These are phyloP conservation scores for Arion vulgaris DNA, from an alignment of 1,140 invertebrate species.

Conservation along the genomic window DNA sequence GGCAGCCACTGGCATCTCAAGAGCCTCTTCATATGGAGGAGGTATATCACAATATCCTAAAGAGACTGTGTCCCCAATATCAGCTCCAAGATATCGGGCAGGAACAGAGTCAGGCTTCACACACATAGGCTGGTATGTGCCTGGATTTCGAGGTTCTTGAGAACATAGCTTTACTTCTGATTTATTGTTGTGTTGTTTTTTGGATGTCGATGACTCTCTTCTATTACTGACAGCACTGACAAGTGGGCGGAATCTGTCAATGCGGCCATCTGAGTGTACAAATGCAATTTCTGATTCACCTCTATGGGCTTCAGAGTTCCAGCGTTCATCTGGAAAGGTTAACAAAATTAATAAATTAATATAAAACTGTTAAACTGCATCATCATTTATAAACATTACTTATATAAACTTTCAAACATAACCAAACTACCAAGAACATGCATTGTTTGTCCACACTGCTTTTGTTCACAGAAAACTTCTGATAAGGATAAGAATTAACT, in stretches of 20 bases:
- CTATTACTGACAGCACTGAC: neutral
- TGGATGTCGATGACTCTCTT: neutral
- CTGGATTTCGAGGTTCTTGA: neutral
- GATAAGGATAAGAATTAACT: too few species aligned
- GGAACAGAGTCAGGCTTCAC: neutral
- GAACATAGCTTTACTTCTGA: neutral
- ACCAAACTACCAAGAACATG: too few species aligned
- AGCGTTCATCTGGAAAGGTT: neutral
- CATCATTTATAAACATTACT: too few species aligned
- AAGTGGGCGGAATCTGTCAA: slow-evolving; percentile 37
- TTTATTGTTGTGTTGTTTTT: neutral
- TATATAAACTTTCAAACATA: too few species aligned
- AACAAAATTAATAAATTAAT: neutral
- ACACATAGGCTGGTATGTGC: neutral
- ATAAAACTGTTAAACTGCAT: neutral
- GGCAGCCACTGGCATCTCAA: slow-evolving; percentile 42
- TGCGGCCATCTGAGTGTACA: slow-evolving; percentile 42
- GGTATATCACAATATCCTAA: slow-evolving; percentile 37
- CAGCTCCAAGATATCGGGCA: neutral
- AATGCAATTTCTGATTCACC: slow-evolving; percentile 33
- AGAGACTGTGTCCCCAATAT: neutral
- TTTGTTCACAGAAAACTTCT: too few species aligned
- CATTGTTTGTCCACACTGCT: too few species aligned
- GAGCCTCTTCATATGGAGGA: slow-evolving; percentile 49
- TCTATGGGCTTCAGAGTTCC: neutral